Evolutionary conservation across 2,113 vertebrate species (phyloP), one percentile per base, ranked within the genome.

Genomic region (Limnothrissa miodon): DNA sequence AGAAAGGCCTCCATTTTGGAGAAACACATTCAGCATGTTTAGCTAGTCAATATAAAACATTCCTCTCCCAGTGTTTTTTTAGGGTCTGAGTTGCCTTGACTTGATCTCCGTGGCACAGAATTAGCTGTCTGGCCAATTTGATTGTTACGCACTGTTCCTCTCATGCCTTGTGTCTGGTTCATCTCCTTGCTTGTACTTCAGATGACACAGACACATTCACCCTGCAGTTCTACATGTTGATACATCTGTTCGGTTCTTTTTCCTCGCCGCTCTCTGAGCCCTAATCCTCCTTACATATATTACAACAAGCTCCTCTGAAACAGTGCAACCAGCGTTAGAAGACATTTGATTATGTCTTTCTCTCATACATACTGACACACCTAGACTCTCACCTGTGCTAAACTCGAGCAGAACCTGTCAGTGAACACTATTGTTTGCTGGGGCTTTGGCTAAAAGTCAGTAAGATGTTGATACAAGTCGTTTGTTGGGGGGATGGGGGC

Each of bases 391-490:
- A 51, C 66, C 42, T 83, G 25, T 81, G 80, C 45, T 39, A 53
- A 78, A 78, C 9, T 36, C 3, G 66, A 74, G 66, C 29, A 15
- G 59, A 17, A 36, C 9, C 66, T 36, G 66, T 74, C 66, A 74
- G 66, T 36, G 66, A 74, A 74, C 46, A 45, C 84, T 70, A 87
- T 90, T 90, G 89, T 94, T 85, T 85, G 59, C 81, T 78, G 85
- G 87, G 88, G 86, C 90, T 91, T 90, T 83, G 53, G 81, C 85
- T 92, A 92, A 91, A 91, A 90, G 85, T 85, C 89, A 90, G 87
- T 90, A 92, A 87, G 83, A 89, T 91, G 92, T 90, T 92, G 89
- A 89, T 92, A 90, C 91, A 88, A 87, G 85, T 83, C 86, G 83
- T 85, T 62, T 83, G 84, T 62, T 83, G 84, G 89, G 84, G 87